Evolutionary conservation across 2,113 vertebrate genomes (phyloP), one percentile per base, ranked within the genome.

Genomic region (Pionites leucogaster): DNA sequence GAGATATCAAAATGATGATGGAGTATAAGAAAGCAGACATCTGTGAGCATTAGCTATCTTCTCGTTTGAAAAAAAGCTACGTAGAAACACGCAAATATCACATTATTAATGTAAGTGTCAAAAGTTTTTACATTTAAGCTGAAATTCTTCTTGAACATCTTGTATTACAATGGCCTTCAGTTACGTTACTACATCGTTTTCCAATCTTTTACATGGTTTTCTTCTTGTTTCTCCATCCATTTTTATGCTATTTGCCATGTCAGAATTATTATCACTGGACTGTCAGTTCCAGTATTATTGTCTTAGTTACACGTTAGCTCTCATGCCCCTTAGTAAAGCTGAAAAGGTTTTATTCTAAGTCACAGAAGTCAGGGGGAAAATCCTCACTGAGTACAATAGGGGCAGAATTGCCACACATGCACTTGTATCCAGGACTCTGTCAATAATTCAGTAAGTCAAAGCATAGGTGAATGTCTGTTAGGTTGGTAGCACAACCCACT

Each of bases 381-480:
- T 79, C 47, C 17, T 31, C 44, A 16, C 37, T 2, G 27, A 41
- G 17, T 44, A 15, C 20, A 24, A 8, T 24, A 9, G 35, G 52
- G 47, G 20, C 67, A 76, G 62, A 13, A 53, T 6, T 27, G 16
- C 31, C 53, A 25, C 47, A 14, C 1, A 0, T 7, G n/a, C 57
- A 3, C 19, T 16, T 18, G 0, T 52, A 4, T 17, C 39, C 35
- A n/a, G 52, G 17, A 13, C 28, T 57, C 12, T 39, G 33, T 27
- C 81, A 27, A 0, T 28, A 78, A 67, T 29, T 80, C 33, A 28
- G 2, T 13, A 59, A 72, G 20, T 44, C 59, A n/a, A 55, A 88
- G 19, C 33, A 10, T 0, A 1, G 16, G 15, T 10, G 15, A 20
- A 0, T 18, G 5, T 14, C 49, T 47, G 0, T 74, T 31, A n/a